Evolutionary conservation across 2,888 invertebrate species (phyloP).

Genomic region (Drosophila quinaria): DNA sequence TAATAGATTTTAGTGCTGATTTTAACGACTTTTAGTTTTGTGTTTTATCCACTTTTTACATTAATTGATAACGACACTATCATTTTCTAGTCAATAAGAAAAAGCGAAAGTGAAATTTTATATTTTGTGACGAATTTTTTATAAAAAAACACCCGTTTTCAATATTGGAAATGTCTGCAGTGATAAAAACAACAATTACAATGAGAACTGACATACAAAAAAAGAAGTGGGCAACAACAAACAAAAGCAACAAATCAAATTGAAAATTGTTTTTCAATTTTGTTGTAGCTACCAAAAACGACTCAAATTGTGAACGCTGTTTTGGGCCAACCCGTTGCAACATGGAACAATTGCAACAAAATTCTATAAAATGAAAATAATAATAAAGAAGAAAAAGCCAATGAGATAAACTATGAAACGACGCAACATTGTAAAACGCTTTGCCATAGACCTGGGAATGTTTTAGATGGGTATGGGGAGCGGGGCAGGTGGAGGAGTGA

Average conservation of each 20-base stretch:
- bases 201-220: constrained; percentile 45
- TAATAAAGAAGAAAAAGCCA: constrained; percentile 14
- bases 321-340: constrained; percentile 66
- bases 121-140: not conserved
- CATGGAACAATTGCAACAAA: constrained; percentile 50
- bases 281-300: constrained; percentile 63
- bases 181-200: constrained; percentile 43
- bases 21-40: not conserved
- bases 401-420: constrained; percentile 2
- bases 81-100: constrained; percentile 8
- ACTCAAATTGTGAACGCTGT: constrained; percentile 32
- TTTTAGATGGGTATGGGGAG: not conserved
- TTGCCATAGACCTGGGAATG: constrained; percentile 29
- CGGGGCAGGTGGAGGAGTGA: not conserved
- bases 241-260: constrained; percentile 57
- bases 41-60: not conserved
- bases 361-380: constrained; percentile 58
- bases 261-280: constrained; percentile 52
- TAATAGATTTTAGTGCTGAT: too few species aligned
- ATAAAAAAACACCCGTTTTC: constrained; percentile 25
- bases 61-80: not conserved
- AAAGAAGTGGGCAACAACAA: constrained; percentile 18
- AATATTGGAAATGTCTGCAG: constrained; percentile 15
- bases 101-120: constrained; percentile 1
- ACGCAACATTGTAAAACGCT: constrained; percentile 46